Evolutionary conservation across 30 jellyfish, hydroid and myxozoan species (phyloP).

Genomic region (Pseudorhiza aurosa): DNA sequence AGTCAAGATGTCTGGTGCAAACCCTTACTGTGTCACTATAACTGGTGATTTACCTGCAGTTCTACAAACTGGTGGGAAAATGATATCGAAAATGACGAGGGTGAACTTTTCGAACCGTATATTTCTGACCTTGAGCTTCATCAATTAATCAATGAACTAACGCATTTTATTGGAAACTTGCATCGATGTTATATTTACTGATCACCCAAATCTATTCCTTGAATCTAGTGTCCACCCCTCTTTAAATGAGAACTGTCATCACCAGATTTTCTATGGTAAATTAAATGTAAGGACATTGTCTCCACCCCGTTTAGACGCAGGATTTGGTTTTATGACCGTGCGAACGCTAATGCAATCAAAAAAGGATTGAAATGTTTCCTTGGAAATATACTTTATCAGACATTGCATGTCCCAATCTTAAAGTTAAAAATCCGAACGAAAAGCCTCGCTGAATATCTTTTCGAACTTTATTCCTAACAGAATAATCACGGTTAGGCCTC

Average conservation of each 20-base stretch:
- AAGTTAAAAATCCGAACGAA: conserved; percentile 9
- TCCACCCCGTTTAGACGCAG: neutral
- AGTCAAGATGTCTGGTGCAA: conserved; percentile 6
- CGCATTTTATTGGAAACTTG: neutral
- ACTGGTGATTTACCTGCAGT: conserved; percentile 8
- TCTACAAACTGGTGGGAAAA: conserved; percentile 16
- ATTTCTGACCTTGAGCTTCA: conserved; percentile 25
- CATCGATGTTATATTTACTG: conserved; percentile 19
- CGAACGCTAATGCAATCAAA: conserved; percentile 9
- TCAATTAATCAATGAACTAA: conserved; percentile 3
- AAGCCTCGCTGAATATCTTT: conserved; percentile 1
- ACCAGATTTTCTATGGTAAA: conserved; percentile 4
- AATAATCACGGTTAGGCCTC: conserved; percentile 1
- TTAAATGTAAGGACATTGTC: neutral
- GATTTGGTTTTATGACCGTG: conserved; percentile 20
- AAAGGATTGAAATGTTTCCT: conserved; percentile 15
- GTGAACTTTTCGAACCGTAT: conserved; percentile 1
- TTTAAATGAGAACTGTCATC: neutral
- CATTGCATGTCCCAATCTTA: neutral
- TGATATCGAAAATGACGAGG: conserved; percentile 33
- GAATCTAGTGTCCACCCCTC: conserved; percentile 31
- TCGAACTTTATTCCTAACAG: conserved; percentile 43
- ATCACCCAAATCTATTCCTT: conserved; percentile 1
- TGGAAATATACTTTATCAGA: conserved; percentile 14
- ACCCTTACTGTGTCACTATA: conserved; percentile 7